These are phyloP conservation scores for Temnothorax unifasciatus DNA, from an alignment of 2,888 invertebrate genomes.

Conservation along the genomic window DNA sequence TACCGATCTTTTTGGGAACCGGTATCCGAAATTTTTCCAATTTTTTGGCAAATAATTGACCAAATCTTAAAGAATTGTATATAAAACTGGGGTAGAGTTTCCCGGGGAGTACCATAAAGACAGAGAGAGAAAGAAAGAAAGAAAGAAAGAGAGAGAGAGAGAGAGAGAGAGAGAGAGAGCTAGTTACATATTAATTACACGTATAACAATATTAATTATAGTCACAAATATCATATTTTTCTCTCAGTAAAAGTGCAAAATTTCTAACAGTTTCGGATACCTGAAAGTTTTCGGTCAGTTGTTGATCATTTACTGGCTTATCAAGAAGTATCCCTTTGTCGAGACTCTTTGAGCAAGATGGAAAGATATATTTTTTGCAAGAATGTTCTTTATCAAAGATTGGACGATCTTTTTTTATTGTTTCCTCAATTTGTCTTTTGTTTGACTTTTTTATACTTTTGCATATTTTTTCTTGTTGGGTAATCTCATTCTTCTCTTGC, in stretches of 20 bases:
- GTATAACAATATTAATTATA: no score
- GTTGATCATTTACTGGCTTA: neutral
- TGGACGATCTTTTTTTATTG: neutral
- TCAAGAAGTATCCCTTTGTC: neutral
- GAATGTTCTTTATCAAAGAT: neutral
- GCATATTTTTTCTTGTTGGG: neutral
- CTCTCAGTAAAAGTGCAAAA: neutral
- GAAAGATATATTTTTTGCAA: neutral
- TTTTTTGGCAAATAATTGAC: no score
- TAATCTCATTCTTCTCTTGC: neutral
- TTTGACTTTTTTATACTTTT: neutral
- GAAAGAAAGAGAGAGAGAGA: no score
- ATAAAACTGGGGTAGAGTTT: no score
- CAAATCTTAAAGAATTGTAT: no score
- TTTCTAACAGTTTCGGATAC: neutral
- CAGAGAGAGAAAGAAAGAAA: no score
- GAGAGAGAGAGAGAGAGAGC: no score
- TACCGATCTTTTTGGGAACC: no score
- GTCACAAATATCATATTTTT: no score
- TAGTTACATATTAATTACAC: no score
- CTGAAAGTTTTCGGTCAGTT: neutral
- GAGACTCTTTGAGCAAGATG: neutral
- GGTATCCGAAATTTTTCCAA: no score
- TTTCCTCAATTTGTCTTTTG: neutral
- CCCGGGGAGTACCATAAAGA: no score